phyloP scores from a whole-genome alignment of 2,888 invertebrate species.

The Tromatobia lineatoria region DNA sequence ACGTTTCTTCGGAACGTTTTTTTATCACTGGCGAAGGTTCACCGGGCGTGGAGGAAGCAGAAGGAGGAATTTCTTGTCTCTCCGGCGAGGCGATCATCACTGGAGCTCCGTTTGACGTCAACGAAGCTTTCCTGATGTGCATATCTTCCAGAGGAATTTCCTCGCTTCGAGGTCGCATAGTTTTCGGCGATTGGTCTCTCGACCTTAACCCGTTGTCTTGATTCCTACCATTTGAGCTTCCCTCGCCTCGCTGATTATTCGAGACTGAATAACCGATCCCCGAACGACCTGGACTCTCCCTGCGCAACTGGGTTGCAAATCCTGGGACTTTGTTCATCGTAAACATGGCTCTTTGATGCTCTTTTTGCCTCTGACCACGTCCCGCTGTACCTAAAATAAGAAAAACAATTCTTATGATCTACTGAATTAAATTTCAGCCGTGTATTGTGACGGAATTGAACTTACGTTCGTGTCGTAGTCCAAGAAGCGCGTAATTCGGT shows the following conservation, averaged over 20 bases:
- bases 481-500: constrained; percentile 81
- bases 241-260: constrained; percentile 73
- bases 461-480: constrained; percentile 83
- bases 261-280: constrained; percentile 67
- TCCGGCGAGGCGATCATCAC: constrained; percentile 60
- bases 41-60: constrained; percentile 67
- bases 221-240: constrained; percentile 73
- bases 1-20: constrained; percentile 90
- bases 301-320: constrained; percentile 87
- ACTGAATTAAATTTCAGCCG: not conserved
- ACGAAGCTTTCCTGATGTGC: constrained; percentile 84
- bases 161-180: constrained; percentile 91
- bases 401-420: not conserved
- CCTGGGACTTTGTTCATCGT: constrained; percentile 84
- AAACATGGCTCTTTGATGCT: constrained; percentile 81
- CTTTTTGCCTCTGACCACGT: constrained; percentile 80
- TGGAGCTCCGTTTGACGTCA: constrained; percentile 76
- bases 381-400: constrained; percentile 76
- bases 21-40: constrained; percentile 67
- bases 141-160: constrained; percentile 94
- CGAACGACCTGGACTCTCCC: constrained; percentile 80
- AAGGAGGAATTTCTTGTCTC: constrained; percentile 52
- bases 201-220: constrained; percentile 87
- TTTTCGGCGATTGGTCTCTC: constrained; percentile 90
- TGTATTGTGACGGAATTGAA: constrained; percentile 21